phyloP scores from a whole-genome alignment of 2,113 vertebrate genomes.

The Dascyllus trimaculatus region DNA sequence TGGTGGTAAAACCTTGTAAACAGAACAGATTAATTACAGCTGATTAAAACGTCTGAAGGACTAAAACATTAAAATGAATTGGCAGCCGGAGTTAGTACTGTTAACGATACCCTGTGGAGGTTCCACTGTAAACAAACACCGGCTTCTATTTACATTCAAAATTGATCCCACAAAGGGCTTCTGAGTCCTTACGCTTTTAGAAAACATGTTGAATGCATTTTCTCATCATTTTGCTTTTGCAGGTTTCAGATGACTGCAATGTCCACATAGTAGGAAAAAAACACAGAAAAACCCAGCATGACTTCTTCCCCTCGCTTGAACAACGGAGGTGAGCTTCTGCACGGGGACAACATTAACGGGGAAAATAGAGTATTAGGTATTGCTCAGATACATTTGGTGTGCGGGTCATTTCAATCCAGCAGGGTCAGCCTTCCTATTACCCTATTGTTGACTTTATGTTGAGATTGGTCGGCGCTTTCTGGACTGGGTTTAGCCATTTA shows the following conservation, averaged over 20 bases:
- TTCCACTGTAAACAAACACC: constrained; percentile 13
- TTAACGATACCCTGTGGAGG: constrained; percentile 28
- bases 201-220: neutral
- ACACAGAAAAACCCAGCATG: neutral
- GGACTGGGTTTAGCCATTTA: constrained; percentile 29
- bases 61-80: constrained; percentile 33
- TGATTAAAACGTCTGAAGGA: constrained; percentile 36
- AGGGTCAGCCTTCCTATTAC: constrained; percentile 64
- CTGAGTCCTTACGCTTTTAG: neutral
- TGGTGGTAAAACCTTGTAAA: constrained; percentile 7
- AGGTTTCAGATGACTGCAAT: neutral
- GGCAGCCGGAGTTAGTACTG: constrained; percentile 3
- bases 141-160: constrained; percentile 21
- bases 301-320: constrained; percentile 15
- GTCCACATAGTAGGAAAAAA: neutral
- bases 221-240: neutral
- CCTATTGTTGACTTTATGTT: constrained; percentile 58
- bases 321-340: constrained; percentile 26
- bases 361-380: constrained; percentile 44
- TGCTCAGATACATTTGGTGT: constrained; percentile 43
- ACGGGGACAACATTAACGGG: constrained; percentile 19
- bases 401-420: constrained; percentile 63
- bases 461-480: constrained; percentile 20
- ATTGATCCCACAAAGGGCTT: neutral
- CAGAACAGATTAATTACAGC: constrained; percentile 34